phyloP scores from a whole-genome alignment of 2,797 vertebrate species.

The Anguilla pacifica region DNA sequence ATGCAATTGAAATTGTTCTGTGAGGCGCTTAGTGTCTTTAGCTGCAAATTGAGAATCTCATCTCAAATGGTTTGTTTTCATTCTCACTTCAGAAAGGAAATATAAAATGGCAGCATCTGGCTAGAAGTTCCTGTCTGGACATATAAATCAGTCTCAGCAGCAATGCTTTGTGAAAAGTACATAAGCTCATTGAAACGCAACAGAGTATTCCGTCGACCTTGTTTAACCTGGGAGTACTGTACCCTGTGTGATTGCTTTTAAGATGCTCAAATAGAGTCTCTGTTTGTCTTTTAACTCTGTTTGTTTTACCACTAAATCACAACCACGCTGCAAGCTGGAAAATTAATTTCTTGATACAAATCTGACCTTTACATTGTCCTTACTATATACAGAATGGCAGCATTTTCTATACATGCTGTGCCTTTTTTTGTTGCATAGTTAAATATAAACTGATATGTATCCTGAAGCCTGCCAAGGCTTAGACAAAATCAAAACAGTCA shows the following conservation, averaged over 20 bases:
- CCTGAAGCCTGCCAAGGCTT: not conserved
- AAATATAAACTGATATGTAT: not conserved
- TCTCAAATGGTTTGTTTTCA: constrained; percentile 41
- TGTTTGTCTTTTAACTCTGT: constrained; percentile 50
- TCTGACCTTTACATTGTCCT: not conserved
- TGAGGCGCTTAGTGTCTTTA: constrained; percentile 40
- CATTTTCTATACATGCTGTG: not conserved
- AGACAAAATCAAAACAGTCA: not conserved
- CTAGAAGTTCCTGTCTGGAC: constrained; percentile 46
- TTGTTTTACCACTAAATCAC: constrained; percentile 48
- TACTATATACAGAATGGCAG: not conserved
- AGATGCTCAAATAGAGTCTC: constrained; percentile 54
- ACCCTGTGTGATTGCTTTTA: constrained; percentile 41
- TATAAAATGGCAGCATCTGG: constrained; percentile 50
- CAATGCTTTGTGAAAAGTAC: constrained; percentile 57
- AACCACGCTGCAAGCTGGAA: constrained; percentile 45
- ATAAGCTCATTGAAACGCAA: constrained; percentile 37
- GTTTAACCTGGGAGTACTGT: constrained; percentile 63
- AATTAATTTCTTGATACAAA: constrained; percentile 5
- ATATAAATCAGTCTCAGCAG: constrained; percentile 53
- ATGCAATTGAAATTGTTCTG: constrained; percentile 24
- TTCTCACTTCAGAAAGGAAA: constrained; percentile 45
- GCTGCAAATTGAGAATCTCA: constrained; percentile 48
- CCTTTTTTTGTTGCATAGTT: not conserved
- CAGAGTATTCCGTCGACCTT: constrained; percentile 53